Percentiles rank a stretch among this genome's conserved stretches.
These are phyloP conservation scores for Drosophila varians DNA, from an alignment of 1,140 invertebrate species.

Conservation along the genomic window DNA sequence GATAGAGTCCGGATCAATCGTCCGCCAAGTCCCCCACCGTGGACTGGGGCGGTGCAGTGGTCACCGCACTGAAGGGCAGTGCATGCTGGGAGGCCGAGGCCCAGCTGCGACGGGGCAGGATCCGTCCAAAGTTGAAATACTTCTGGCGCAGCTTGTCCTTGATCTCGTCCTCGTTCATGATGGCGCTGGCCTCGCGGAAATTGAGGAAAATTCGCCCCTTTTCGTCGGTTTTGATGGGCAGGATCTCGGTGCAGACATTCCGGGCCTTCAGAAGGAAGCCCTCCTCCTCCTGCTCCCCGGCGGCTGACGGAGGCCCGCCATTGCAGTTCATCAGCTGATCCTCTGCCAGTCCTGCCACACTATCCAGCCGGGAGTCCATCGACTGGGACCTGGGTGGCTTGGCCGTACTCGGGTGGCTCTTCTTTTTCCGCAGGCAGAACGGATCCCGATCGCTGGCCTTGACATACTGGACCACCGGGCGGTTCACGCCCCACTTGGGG, in stretches of 20 bases:
- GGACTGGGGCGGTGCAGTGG: slow-evolving; percentile 44
- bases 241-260: slow-evolving; percentile 81
- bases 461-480: slow-evolving; percentile 87
- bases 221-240: slow-evolving; percentile 82
- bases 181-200: slow-evolving; percentile 78
- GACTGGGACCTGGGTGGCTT: slow-evolving; percentile 68
- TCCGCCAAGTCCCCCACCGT: slow-evolving; percentile 70
- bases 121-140: slow-evolving; percentile 79
- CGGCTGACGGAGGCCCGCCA: slow-evolving; percentile 15
- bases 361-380: slow-evolving; percentile 73
- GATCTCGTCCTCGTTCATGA: slow-evolving; percentile 83
- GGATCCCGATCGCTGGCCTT: slow-evolving; percentile 90
- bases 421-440: slow-evolving; percentile 84
- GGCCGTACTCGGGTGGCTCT: slow-evolving; percentile 53
- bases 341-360: slow-evolving; percentile 48
- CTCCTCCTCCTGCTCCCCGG: slow-evolving; percentile 53
- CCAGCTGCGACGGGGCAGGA: slow-evolving; percentile 76
- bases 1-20: slow-evolving; percentile 46
- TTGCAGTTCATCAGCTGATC: slow-evolving; percentile 28
- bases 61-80: slow-evolving; percentile 63
- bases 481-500: slow-evolving; percentile 87
- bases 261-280: slow-evolving; percentile 78
- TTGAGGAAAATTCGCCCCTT: slow-evolving; percentile 81
- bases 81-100: slow-evolving; percentile 77
- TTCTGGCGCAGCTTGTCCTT: slow-evolving; percentile 80